Percentiles rank a stretch among this genome's conserved stretches.
These are phyloP conservation scores for Tenthredo mesomela DNA, from an alignment of 2,888 invertebrate genomes.

Conservation along the genomic window DNA sequence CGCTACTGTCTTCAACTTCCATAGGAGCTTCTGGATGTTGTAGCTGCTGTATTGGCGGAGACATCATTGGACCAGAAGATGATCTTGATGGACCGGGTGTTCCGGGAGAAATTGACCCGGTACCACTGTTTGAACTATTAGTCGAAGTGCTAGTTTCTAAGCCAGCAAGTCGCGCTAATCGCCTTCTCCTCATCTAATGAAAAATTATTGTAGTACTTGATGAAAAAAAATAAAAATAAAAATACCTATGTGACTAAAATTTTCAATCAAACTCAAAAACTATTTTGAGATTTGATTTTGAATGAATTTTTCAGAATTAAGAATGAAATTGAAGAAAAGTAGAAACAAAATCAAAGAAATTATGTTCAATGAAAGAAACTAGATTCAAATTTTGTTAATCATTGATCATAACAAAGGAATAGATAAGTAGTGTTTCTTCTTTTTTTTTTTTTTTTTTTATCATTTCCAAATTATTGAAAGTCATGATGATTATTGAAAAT, in stretches of 20 bases:
- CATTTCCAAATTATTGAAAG: not conserved
- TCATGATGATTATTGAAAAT: not conserved
- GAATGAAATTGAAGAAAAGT: not conserved
- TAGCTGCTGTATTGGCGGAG: slow-evolving; percentile 70
- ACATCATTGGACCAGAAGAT: slow-evolving; percentile 67
- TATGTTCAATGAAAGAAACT: not conserved
- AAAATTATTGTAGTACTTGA: not conserved
- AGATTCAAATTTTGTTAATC: not conserved
- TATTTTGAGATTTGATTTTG: not conserved
- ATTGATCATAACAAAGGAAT: not conserved
- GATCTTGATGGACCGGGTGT: slow-evolving; percentile 74
- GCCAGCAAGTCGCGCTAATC: slow-evolving; percentile 86
- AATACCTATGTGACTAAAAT: not conserved
- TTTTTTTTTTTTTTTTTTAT: too few species aligned
- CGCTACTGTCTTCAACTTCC: slow-evolving; percentile 81
- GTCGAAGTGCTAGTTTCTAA: slow-evolving; percentile 80
- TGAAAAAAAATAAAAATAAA: not conserved
- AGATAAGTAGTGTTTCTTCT: not conserved
- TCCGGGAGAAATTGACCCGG: slow-evolving; percentile 78
- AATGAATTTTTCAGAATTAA: not conserved
- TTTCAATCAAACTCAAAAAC: too few species aligned
- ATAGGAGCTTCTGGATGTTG: slow-evolving; percentile 76
- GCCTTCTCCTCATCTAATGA: slow-evolving; percentile 86
- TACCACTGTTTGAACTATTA: slow-evolving; percentile 69
- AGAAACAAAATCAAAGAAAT: not conserved